A percentile compares a stretch with the other conserved stretches of the same genome.
Evolutionary conservation across 1,140 invertebrate species (phyloP).

Genomic region (Choristoneura fumiferana): DNA sequence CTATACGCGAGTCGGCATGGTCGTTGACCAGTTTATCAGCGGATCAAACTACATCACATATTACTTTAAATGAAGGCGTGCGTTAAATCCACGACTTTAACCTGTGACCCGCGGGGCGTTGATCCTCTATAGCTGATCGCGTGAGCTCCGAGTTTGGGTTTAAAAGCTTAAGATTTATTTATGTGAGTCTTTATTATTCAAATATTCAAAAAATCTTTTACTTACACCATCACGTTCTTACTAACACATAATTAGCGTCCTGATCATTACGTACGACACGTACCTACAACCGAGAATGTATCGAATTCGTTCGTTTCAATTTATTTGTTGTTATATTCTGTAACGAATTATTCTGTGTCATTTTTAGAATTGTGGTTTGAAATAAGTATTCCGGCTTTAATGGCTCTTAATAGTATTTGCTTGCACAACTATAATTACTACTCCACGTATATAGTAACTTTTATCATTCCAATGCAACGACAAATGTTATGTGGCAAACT

Average conservation of each 20-base stretch:
- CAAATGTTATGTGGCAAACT: background rate
- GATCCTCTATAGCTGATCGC: too few relatives aligned
- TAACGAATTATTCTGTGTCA: too few relatives aligned
- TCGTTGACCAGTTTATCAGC: slow-evolving; percentile 8
- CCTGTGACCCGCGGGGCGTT: background rate
- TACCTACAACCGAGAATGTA: background rate
- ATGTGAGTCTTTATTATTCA: too few relatives aligned
- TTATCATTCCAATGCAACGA: slow-evolving; percentile 1
- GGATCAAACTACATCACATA: background rate
- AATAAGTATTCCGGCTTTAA: too few relatives aligned
- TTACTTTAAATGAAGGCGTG: slow-evolving; percentile 1
- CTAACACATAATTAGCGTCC: too few relatives aligned
- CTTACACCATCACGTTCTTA: too few relatives aligned
- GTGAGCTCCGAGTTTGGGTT: too few relatives aligned
- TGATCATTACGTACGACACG: slow-evolving; percentile 2
- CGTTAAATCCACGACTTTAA: slow-evolving; percentile 7
- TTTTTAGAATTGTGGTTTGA: too few relatives aligned
- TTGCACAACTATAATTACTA: too few relatives aligned
- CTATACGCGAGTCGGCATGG: slow-evolving; percentile 2
- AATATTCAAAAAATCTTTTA: too few relatives aligned
- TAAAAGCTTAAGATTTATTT: too few relatives aligned
- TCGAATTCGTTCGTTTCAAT: slow-evolving; percentile 3
- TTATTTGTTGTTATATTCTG: background rate
- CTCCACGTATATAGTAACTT: background rate
- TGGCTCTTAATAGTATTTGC: too few relatives aligned